phyloP scores from a whole-genome alignment of 1,140 invertebrate genomes.

The Nylanderia fulva region DNA sequence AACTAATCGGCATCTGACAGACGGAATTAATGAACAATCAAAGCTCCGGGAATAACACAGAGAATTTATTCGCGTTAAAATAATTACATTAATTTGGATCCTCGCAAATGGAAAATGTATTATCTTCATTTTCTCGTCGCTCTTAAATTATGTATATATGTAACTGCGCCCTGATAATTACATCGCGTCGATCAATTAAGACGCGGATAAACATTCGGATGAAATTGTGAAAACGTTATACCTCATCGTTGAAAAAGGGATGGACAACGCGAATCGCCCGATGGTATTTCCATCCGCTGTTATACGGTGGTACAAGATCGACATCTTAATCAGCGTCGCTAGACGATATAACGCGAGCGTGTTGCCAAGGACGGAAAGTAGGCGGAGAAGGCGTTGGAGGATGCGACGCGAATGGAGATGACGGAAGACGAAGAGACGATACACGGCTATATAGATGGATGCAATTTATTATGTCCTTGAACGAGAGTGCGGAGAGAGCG shows the following conservation, averaged over 20 bases:
- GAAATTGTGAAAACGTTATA: too few relatives aligned
- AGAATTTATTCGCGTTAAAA: neutral
- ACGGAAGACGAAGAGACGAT: slow-evolving; percentile 53
- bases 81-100: neutral
- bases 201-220: neutral
- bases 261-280: too few relatives aligned
- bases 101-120: neutral
- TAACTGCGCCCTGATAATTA: neutral
- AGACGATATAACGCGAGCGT: slow-evolving; percentile 42
- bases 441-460: slow-evolving; percentile 52
- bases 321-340: slow-evolving; percentile 53
- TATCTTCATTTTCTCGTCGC: neutral
- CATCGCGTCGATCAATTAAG: neutral
- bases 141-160: slow-evolving; percentile 3
- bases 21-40: neutral
- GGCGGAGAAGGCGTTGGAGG: neutral
- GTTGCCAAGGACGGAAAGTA: neutral
- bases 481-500: slow-evolving; percentile 28
- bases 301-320: slow-evolving; percentile 39
- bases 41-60: neutral
- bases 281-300: slow-evolving; percentile 7
- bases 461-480: slow-evolving; percentile 64
- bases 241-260: too few relatives aligned
- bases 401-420: slow-evolving; percentile 41
- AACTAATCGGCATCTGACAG: neutral